Percentiles rank a stretch among this genome's conserved stretches.
Conservation (phyloP, 1,140 invertebrate species). For the Idris sp. region DNA sequence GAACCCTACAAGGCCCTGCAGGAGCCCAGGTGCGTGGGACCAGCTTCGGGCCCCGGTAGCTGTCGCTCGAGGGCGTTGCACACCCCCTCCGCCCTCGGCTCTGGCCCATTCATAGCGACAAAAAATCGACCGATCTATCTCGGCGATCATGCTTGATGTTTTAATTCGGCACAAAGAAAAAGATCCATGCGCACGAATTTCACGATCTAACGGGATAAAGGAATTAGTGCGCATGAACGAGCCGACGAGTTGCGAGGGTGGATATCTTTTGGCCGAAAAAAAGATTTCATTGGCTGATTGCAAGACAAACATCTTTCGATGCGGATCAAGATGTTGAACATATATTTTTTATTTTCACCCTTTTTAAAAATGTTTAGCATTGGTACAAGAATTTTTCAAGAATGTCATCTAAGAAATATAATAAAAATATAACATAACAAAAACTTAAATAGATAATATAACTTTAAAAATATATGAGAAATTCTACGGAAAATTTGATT, state of each 20-base stretch:
- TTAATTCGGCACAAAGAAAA: conserved; percentile 57
- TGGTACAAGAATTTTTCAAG: too few relatives aligned
- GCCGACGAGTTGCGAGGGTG: conserved; percentile 29
- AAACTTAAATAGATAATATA: too few relatives aligned
- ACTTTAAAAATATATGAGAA: too few relatives aligned
- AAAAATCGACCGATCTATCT: conserved; percentile 47
- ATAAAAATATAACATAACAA: too few relatives aligned
- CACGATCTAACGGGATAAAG: conserved; percentile 53
- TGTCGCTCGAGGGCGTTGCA: conserved; percentile 68
- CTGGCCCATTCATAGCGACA: conserved; percentile 20
- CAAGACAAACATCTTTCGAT: conserved; percentile 7
- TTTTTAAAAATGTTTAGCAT: background rate
- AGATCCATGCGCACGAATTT: conserved; percentile 43
- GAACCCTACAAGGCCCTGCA: conserved; percentile 64
- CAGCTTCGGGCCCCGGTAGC: conserved; percentile 70
- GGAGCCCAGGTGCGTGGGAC: conserved; percentile 75
- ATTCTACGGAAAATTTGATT: too few relatives aligned
- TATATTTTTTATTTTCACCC: conserved; percentile 3
- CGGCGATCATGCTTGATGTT: conserved; percentile 53
- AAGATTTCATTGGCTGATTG: conserved; percentile 17
- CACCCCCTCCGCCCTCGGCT: conserved; percentile 68
- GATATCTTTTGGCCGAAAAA: conserved; percentile 13
- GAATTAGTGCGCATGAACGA: conserved; percentile 44
- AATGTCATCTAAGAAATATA: too few relatives aligned
- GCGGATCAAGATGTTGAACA: background rate